These are phyloP conservation scores for Lasioglossum villosulum DNA, from an alignment of 2,888 invertebrate species.

Conservation along the genomic window DNA sequence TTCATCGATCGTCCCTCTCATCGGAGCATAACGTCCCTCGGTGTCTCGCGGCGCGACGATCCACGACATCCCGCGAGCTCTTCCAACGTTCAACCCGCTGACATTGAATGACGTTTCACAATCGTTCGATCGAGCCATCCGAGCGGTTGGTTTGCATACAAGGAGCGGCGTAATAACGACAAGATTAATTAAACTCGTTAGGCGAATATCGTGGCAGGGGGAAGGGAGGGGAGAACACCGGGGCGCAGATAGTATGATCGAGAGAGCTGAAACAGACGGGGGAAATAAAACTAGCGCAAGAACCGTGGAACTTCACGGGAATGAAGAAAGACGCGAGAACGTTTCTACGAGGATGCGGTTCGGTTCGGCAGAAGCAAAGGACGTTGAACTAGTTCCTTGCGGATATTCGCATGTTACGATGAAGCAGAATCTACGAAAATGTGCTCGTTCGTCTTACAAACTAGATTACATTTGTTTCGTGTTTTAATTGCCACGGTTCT, in stretches of 20 bases:
- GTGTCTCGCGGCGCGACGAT: conserved; percentile 28
- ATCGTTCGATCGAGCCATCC: conserved; percentile 44
- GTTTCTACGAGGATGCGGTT: neutral
- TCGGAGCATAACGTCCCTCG: conserved; percentile 40
- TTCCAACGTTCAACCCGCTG: conserved; percentile 27
- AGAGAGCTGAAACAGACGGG: conserved; percentile 4
- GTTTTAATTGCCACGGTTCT: neutral
- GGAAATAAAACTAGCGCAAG: conserved; percentile 40
- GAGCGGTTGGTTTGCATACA: conserved; percentile 48
- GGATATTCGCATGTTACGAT: neutral
- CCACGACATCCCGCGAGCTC: conserved; percentile 23
- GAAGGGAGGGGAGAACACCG: neutral
- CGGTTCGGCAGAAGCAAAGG: neutral
- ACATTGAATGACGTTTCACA: conserved; percentile 59
- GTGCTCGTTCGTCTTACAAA: neutral
- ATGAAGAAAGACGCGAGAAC: neutral
- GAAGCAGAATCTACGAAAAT: neutral
- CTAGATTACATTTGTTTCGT: neutral
- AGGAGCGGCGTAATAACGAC: conserved; percentile 49
- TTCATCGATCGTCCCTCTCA: conserved; percentile 46
- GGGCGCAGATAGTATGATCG: conserved; percentile 43
- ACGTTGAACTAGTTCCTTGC: neutral
- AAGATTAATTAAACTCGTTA: conserved; percentile 60
- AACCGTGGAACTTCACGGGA: conserved; percentile 10
- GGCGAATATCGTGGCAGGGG: conserved; percentile 37